These are phyloP conservation scores for Dendrolimus punctatus DNA, from an alignment of 1,140 invertebrate genomes.

Conservation along the genomic window DNA sequence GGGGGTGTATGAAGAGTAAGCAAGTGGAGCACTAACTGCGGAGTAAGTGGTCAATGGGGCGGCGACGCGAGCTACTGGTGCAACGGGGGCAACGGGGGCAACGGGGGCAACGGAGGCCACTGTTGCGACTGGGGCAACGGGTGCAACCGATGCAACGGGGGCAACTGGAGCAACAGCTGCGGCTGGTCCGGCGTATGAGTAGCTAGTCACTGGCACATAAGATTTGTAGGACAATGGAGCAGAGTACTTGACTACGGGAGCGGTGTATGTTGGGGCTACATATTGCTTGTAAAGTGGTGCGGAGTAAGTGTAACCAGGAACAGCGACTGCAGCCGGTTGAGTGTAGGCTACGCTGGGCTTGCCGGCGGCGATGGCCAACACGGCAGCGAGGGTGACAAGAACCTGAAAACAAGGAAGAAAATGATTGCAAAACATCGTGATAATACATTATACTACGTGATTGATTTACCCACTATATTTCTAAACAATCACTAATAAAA, in stretches of 20 bases:
- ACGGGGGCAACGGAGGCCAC: neutral
- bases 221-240: no score
- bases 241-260: no score
- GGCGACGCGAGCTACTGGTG: neutral
- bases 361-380: slow-evolving; percentile 13
- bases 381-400: slow-evolving; percentile 10
- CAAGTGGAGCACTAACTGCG: slow-evolving; percentile 3
- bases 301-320: slow-evolving; percentile 6
- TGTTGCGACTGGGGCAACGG: slow-evolving; percentile 1
- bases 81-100: neutral
- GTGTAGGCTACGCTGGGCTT: slow-evolving; percentile 8
- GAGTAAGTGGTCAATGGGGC: slow-evolving; percentile 4
- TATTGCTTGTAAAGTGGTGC: neutral
- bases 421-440: neutral
- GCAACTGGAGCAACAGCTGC: neutral
- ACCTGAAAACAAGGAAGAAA: slow-evolving; percentile 5
- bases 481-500: no score
- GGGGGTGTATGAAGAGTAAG: slow-evolving; percentile 1
- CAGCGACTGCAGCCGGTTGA: neutral
- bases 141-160: neutral
- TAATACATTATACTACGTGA: neutral
- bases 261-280: no score
- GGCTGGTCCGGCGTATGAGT: neutral
- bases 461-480: no score
- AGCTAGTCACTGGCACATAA: neutral